A percentile compares a stretch with the other conserved stretches of the same genome.
Evolutionary conservation across 1,140 invertebrate genomes (phyloP).

Genomic region (Plectrocnemia conspersa): DNA sequence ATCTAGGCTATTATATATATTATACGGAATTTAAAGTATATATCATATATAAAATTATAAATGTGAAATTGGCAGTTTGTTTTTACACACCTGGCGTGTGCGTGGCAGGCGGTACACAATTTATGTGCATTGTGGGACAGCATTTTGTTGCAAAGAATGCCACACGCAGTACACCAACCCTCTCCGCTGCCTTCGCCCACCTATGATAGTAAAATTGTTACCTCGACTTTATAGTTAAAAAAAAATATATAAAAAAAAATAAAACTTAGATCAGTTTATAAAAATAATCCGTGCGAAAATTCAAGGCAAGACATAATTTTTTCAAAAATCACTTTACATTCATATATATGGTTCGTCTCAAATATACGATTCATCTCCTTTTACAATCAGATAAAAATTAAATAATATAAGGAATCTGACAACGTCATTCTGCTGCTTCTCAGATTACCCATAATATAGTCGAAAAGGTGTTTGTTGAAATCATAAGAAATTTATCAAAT

Average conservation of each 20-base stretch:
- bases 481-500: too few species aligned
- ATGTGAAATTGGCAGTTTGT: slow-evolving; percentile 1
- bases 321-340: too few species aligned
- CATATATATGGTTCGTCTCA: too few species aligned
- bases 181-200: slow-evolving; percentile 43
- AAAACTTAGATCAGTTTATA: too few species aligned
- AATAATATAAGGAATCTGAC: too few species aligned
- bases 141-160: slow-evolving; percentile 50
- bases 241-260: not conserved
- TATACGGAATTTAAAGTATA: not conserved
- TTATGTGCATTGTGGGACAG: slow-evolving; percentile 51
- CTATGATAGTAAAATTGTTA: slow-evolving; percentile 42
- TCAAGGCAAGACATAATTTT: too few species aligned
- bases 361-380: too few species aligned
- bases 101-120: slow-evolving; percentile 53
- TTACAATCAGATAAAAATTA: too few species aligned
- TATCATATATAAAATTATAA: slow-evolving; percentile 7
- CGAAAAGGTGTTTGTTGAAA: too few species aligned
- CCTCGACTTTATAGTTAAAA: slow-evolving; percentile 30
- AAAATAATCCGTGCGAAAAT: too few species aligned
- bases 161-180: slow-evolving; percentile 50
- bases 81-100: slow-evolving; percentile 53
- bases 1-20: not conserved
- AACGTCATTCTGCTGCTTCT: too few species aligned
- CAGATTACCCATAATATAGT: too few species aligned